A percentile compares a stretch with the other conserved stretches of the same genome.
Evolutionary conservation across 2,888 invertebrate species (phyloP).

Genomic region (Pterostichus madidus): DNA sequence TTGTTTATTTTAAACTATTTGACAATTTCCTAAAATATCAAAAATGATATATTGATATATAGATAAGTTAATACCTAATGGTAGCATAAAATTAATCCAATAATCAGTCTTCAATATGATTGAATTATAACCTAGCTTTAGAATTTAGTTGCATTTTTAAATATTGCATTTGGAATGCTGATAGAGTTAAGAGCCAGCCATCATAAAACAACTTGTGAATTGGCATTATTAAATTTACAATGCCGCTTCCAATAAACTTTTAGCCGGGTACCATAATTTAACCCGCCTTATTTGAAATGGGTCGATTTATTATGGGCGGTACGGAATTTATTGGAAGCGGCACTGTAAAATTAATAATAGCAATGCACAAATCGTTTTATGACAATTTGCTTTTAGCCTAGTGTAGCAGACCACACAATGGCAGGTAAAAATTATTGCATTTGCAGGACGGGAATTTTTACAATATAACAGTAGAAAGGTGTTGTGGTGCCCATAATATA

Average conservation of each 20-base stretch:
- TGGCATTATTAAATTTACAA: constrained; percentile 52
- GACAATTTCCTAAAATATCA: constrained; percentile 21
- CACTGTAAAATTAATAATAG: constrained; percentile 50
- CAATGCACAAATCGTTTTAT: constrained; percentile 48
- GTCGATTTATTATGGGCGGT: constrained; percentile 31
- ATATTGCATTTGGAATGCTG: constrained; percentile 18
- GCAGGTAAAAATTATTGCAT: constrained; percentile 17
- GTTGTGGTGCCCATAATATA: background rate
- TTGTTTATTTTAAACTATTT: constrained; percentile 3
- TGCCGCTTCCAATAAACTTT: constrained; percentile 46
- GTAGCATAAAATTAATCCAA: constrained; percentile 3
- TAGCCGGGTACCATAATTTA: constrained; percentile 27
- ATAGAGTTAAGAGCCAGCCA: constrained; percentile 13
- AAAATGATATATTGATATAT: constrained; percentile 8
- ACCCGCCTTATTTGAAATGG: constrained; percentile 23
- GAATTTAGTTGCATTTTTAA: constrained; percentile 28
- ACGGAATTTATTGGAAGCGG: constrained; percentile 25
- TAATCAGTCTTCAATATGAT: constrained; percentile 1
- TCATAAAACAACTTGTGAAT: constrained; percentile 44
- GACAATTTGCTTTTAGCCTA: constrained; percentile 45
- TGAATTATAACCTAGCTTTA: constrained; percentile 7
- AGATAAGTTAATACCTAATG: background rate
- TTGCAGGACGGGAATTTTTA: constrained; percentile 12
- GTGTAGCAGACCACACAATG: constrained; percentile 44
- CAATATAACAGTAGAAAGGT: constrained; percentile 28